Conservation (phyloP, 2,113 vertebrate genomes). For the Aleadryas rufinucha region DNA sequence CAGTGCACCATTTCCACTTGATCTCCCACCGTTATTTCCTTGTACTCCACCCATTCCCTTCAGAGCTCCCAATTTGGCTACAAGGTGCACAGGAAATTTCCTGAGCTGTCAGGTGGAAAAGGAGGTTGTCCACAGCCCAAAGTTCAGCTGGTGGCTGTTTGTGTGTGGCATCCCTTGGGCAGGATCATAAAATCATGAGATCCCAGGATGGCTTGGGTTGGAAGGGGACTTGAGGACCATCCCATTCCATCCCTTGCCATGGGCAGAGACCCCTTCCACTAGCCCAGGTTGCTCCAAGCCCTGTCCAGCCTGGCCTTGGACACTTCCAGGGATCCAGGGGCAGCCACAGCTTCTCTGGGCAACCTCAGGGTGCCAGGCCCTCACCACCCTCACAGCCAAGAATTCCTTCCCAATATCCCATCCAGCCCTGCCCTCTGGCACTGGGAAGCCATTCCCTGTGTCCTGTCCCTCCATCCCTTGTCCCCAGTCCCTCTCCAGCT, state of each 20-base stretch:
- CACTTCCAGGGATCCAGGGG: neutral
- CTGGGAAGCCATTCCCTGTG: neutral
- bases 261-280: neutral
- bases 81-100: neutral
- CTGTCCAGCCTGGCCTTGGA: neutral
- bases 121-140: neutral
- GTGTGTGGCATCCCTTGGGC: neutral
- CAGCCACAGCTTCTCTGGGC: neutral
- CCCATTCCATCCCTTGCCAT: too few relatives aligned
- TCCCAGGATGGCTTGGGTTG: neutral
- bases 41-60: neutral
- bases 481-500: neutral
- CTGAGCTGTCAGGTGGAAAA: neutral
- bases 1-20: neutral
- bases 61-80: neutral
- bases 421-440: neutral
- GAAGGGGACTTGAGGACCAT: neutral
- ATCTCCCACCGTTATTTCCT: neutral
- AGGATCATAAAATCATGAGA: neutral
- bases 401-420: neutral
- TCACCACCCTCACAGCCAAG: rapidly evolving
- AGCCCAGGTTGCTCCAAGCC: neutral
- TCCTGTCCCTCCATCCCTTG: neutral
- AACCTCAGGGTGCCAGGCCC: neutral
- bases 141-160: neutral